Conservation (phyloP, 2,888 invertebrate species). For the Tetragnatha montana region DNA sequence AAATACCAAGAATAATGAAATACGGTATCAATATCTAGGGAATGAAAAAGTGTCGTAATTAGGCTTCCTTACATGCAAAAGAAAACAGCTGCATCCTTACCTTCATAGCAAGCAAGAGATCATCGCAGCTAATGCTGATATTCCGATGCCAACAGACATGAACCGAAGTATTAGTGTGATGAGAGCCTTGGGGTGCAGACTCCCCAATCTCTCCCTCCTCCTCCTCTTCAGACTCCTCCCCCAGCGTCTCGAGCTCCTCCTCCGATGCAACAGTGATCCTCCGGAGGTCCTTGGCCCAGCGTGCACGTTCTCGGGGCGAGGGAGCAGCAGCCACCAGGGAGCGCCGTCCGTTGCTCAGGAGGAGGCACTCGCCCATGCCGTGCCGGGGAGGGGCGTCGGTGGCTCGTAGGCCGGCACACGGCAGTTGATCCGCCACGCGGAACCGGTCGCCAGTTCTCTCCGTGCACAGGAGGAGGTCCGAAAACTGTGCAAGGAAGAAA, state of each 20-base stretch:
- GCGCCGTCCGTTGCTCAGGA: constrained; percentile 85
- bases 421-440: constrained; percentile 91
- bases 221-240: constrained; percentile 39
- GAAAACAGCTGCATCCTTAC: constrained; percentile 76
- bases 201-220: constrained; percentile 32
- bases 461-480: constrained; percentile 91
- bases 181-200: constrained; percentile 11
- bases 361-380: constrained; percentile 85
- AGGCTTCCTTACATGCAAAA: not conserved
- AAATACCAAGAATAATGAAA: not conserved
- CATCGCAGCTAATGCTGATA: constrained; percentile 85
- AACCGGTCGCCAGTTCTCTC: constrained; percentile 80
- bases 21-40: not conserved
- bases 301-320: constrained; percentile 72
- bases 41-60: not conserved
- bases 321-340: constrained; percentile 87
- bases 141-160: constrained; percentile 99
- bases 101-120: constrained; percentile 85
- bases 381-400: constrained; percentile 84
- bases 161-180: constrained; percentile 80
- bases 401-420: constrained; percentile 86
- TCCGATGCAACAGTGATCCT: not conserved
- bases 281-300: constrained; percentile 42
- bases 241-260: not conserved
- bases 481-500: constrained; percentile 82